Evolutionary conservation across 2,797 vertebrate genomes (phyloP).

Genomic region (Fistularia tabacaria): DNA sequence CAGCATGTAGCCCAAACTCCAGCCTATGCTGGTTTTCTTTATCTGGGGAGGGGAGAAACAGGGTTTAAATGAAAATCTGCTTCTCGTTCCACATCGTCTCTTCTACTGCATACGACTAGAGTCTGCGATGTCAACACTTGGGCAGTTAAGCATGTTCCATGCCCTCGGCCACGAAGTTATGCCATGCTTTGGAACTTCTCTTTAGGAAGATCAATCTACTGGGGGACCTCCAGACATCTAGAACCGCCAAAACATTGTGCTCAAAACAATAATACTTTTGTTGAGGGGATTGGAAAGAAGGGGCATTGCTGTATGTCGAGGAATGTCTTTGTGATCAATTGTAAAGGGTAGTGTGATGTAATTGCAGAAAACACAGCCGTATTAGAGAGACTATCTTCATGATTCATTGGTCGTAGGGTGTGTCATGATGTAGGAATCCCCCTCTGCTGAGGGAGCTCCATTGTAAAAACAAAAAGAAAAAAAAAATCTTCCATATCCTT

Average conservation of each 20-base stretch:
- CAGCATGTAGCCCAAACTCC: conserved; percentile 96
- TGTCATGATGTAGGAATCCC: conserved; percentile 33
- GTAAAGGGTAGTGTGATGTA: conserved; percentile 21
- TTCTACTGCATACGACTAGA: neutral
- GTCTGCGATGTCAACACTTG: neutral
- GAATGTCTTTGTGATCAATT: conserved; percentile 14
- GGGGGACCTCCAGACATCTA: conserved; percentile 19
- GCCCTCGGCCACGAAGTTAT: neutral
- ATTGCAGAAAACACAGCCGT: conserved; percentile 16
- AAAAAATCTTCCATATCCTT: conserved; percentile 9
- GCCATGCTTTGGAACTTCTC: conserved; percentile 6
- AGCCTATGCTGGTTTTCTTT: conserved; percentile 84
- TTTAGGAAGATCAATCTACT: neutral
- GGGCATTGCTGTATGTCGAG: conserved; percentile 10
- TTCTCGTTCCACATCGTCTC: neutral
- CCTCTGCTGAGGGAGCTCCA: conserved; percentile 31
- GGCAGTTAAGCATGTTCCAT: neutral
- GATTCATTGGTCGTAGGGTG: conserved; percentile 11
- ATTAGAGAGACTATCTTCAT: conserved; percentile 21
- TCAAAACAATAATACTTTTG: conserved; percentile 43
- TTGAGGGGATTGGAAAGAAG: conserved; percentile 15
- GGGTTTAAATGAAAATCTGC: neutral
- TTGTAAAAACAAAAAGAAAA: conserved; percentile 25
- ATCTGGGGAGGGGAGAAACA: conserved; percentile 70
- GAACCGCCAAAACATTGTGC: conserved; percentile 13